A percentile compares a stretch with the other conserved stretches of the same genome.
phyloP scores from a whole-genome alignment of 2,888 invertebrate species.

The Cryptosula pallasiana region DNA sequence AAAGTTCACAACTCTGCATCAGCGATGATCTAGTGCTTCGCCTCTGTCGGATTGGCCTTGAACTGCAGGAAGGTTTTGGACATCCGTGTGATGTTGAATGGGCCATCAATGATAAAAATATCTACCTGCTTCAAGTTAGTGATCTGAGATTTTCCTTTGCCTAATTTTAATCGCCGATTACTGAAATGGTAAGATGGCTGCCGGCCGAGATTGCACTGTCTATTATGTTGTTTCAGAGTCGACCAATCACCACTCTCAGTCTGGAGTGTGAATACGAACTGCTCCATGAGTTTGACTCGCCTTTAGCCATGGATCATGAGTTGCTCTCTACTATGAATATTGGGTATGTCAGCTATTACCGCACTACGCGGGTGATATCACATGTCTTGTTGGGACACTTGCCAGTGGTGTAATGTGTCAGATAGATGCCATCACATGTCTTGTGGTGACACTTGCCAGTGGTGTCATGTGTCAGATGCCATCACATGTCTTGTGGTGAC shows the following conservation, averaged over 20 bases:
- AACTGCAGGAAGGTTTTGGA: neutral
- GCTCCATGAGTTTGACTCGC: constrained; percentile 69
- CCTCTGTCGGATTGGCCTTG: neutral
- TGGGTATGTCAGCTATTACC: constrained; percentile 63
- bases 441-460: too few relatives aligned
- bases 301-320: constrained; percentile 64
- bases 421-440: too few relatives aligned
- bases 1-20: neutral
- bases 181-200: neutral
- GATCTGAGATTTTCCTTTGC: neutral
- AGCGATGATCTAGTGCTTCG: neutral
- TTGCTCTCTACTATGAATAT: constrained; percentile 68
- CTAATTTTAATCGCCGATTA: neutral
- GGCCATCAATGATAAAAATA: constrained; percentile 62
- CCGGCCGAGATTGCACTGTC: neutral
- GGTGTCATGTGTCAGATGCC: too few relatives aligned
- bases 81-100: constrained; percentile 74
- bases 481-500: too few relatives aligned
- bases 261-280: constrained; percentile 72
- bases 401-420: too few relatives aligned
- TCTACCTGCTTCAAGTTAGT: constrained; percentile 49
- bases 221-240: constrained; percentile 59
- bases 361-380: too few relatives aligned
- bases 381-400: too few relatives aligned
- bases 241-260: constrained; percentile 70